Percentiles rank a stretch among this genome's conserved stretches.
Conservation (phyloP, 2,888 invertebrate species). For the Mythimna lalbum region DNA sequence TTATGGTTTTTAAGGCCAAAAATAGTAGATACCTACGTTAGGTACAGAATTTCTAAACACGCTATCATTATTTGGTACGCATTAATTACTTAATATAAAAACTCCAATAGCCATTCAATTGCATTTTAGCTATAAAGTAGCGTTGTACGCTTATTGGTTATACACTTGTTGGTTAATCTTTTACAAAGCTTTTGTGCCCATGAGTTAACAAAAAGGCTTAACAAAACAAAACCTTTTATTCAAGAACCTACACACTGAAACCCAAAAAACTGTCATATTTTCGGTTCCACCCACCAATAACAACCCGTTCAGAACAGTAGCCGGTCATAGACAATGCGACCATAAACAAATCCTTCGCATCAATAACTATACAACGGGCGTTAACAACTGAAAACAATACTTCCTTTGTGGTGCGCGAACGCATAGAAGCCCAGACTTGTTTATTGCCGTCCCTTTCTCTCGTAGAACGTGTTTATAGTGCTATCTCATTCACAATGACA, state of each 20-base stretch:
- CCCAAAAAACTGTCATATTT: slow-evolving; percentile 36
- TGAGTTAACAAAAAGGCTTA: not conserved
- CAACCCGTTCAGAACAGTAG: slow-evolving; percentile 63
- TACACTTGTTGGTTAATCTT: not conserved
- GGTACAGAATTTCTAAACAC: too few species aligned
- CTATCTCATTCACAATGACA: slow-evolving; percentile 78
- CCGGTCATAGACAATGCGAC: slow-evolving; percentile 67
- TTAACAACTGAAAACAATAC: slow-evolving; percentile 80
- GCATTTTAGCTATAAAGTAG: too few species aligned
- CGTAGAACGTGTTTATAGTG: slow-evolving; percentile 61
- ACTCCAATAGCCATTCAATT: too few species aligned
- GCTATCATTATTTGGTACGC: too few species aligned
- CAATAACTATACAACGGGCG: slow-evolving; percentile 76
- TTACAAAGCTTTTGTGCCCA: not conserved
- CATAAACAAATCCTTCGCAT: slow-evolving; percentile 72
- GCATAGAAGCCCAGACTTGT: slow-evolving; percentile 72
- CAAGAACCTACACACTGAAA: slow-evolving; percentile 7
- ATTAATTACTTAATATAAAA: too few species aligned
- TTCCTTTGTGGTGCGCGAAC: slow-evolving; percentile 73
- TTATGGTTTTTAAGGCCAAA: too few species aligned
- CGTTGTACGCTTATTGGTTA: too few species aligned
- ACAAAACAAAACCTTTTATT: not conserved
- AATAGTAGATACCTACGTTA: too few species aligned
- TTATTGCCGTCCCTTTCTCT: slow-evolving; percentile 67
- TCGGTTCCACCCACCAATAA: slow-evolving; percentile 38